Evolutionary conservation across 2,888 invertebrate species (phyloP), one percentile per base, ranked within the genome.

Genomic region (Catonia carolina): DNA sequence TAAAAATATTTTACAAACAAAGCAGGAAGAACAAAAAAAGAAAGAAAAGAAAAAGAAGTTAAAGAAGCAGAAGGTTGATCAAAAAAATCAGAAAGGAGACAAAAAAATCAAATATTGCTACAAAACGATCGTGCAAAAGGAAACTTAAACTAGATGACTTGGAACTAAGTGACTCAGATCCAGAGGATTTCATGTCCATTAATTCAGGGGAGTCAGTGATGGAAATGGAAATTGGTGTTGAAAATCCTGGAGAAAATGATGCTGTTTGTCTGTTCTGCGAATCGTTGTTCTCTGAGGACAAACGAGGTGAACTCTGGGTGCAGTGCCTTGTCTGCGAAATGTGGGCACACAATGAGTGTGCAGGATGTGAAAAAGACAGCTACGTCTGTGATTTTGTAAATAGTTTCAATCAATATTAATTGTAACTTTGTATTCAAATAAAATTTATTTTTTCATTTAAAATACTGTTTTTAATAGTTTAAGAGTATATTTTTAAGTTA

Each of bases 241-340:
- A 4, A 5, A 12, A 12, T 4, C 49, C 49, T 20, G 49, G 17
- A 2, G 36, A 50, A 7, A 23, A 50, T 3, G 51, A 50, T 22
- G 8, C 51, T 7, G 51, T 50, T 6, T 50, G 51, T 17, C 51
- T 50, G 4, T 50, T 50, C 17, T 50, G 35, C n/a, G 51, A 50
- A 10, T 3, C 7, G 4, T 4, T 4, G 17, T 50, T 50, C 17
- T 50, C 51, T 17, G 14, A 50, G 35, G 51, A 50, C 36, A 33
- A 5, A 35, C 2, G 18, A 35, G 35, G 14, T 10, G 51, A 50
- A 23, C 51, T 50, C 10, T 50, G 51, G 51, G 51, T 50, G 33
- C 51, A 49, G 31, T 49, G 49, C 31, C 5, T 12, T 7, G 10
- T 7, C 12, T 41, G 41, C 14, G 41, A 41, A 41, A 33, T 10